Evolutionary conservation across 1,140 invertebrate genomes (phyloP).

Genomic region (Acarapis woodi): DNA sequence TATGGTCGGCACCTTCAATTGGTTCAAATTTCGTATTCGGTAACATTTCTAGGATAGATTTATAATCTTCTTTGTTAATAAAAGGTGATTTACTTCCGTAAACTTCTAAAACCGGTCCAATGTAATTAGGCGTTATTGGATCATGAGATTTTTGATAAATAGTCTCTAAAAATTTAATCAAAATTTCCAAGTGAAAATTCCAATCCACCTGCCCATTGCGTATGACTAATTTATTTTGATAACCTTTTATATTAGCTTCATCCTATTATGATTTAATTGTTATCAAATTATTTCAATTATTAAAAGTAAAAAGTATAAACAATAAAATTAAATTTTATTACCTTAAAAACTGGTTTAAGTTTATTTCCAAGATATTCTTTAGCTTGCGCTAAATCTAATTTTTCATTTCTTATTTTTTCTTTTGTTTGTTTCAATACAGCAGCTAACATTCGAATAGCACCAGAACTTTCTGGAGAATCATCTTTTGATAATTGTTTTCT

Average conservation of each 20-base stretch:
- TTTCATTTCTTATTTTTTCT: too few relatives aligned
- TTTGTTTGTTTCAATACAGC: too few relatives aligned
- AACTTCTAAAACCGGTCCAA: conserved; percentile 1
- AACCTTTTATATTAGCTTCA: not conserved
- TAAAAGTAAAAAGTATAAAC: too few relatives aligned
- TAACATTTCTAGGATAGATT: not conserved
- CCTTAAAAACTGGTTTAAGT: not conserved
- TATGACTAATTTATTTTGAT: too few relatives aligned
- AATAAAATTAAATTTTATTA: not conserved
- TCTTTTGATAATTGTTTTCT: too few relatives aligned
- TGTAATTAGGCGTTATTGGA: not conserved
- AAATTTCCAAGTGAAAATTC: not conserved
- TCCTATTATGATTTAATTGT: not conserved
- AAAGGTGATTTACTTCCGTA: conserved; percentile 2
- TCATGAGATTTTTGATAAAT: too few relatives aligned
- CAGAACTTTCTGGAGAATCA: too few relatives aligned
- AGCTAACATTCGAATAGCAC: too few relatives aligned
- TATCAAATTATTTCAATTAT: not conserved
- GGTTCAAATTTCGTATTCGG: not conserved
- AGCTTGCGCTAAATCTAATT: too few relatives aligned
- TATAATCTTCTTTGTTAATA: not conserved
- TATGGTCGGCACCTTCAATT: conserved; percentile 1
- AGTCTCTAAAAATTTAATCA: not conserved
- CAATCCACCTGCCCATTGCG: too few relatives aligned
- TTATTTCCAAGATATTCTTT: too few relatives aligned